phyloP scores from a whole-genome alignment of 2,797 vertebrate genomes.

The Syngnathus rostellatus region DNA sequence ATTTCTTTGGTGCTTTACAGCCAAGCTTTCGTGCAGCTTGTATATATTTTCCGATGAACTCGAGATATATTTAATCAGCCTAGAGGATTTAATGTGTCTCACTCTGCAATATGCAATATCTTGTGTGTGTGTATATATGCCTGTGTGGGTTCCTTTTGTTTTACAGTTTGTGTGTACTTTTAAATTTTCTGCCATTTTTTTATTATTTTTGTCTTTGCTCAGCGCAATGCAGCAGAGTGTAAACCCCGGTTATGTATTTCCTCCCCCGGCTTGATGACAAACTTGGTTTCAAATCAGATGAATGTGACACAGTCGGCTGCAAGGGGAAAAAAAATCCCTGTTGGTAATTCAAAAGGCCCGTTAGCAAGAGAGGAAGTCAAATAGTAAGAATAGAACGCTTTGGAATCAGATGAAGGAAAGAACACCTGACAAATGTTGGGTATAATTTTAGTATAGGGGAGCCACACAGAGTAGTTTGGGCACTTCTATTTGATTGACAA shows the following conservation, averaged over 20 bases:
- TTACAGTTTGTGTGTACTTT: not conserved
- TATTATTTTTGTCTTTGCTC: slow-evolving; percentile 7
- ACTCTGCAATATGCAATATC: not conserved
- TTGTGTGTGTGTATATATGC: not conserved
- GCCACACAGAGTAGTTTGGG: slow-evolving; percentile 28
- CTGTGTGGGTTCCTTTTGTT: not conserved
- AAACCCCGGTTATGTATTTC: slow-evolving; percentile 38
- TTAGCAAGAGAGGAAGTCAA: slow-evolving; percentile 17
- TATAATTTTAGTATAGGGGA: slow-evolving; percentile 53
- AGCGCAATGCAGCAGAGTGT: slow-evolving; percentile 28
- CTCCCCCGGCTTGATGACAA: slow-evolving; percentile 53
- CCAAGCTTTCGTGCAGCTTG: too few species aligned
- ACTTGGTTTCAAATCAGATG: slow-evolving; percentile 50
- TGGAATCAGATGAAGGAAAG: slow-evolving; percentile 26
- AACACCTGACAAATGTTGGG: slow-evolving; percentile 32
- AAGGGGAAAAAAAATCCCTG: slow-evolving; percentile 13
- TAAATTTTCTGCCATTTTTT: not conserved
- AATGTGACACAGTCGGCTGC: slow-evolving; percentile 43
- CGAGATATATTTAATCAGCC: not conserved
- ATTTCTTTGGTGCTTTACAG: too few species aligned
- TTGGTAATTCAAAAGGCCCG: slow-evolving; percentile 41
- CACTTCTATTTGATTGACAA: slow-evolving; percentile 25
- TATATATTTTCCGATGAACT: not conserved
- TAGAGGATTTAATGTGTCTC: slow-evolving; percentile 1
- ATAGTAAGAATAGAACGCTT: slow-evolving; percentile 29